Evolutionary conservation across 2,797 vertebrate species (phyloP).

Genomic region (Hypotaenidia philippensis): DNA sequence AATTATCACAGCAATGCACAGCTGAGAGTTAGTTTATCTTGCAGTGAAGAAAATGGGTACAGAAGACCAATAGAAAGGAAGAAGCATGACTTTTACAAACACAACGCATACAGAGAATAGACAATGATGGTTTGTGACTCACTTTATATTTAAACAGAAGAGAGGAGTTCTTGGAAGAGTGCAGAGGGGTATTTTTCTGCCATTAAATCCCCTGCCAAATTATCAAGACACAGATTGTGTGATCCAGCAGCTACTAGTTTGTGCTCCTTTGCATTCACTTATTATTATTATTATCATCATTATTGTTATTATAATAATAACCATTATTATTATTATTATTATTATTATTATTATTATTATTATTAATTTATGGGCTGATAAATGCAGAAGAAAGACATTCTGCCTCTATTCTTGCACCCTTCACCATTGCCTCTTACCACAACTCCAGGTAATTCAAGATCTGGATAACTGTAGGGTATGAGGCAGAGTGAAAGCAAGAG

Average conservation of each 20-base stretch:
- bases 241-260: background rate
- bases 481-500: background rate
- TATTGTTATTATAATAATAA: too few relatives aligned
- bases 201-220: background rate
- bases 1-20: constrained; percentile 42
- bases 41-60: constrained; percentile 30
- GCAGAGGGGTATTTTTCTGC: background rate
- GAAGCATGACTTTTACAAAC: background rate
- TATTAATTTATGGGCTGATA: background rate
- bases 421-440: background rate
- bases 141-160: background rate
- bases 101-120: background rate
- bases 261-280: background rate
- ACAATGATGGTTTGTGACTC: background rate
- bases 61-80: background rate
- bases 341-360: too few relatives aligned
- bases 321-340: too few relatives aligned
- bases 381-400: background rate
- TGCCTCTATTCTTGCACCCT: background rate
- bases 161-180: background rate
- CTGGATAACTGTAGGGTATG: background rate
- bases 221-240: background rate
- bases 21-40: constrained; percentile 45
- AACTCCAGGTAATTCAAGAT: background rate
- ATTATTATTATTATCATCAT: too few relatives aligned